Base-by-base conservation (phyloP, 2,797 vertebrate species). In the Xenentodon cancila region DNA sequence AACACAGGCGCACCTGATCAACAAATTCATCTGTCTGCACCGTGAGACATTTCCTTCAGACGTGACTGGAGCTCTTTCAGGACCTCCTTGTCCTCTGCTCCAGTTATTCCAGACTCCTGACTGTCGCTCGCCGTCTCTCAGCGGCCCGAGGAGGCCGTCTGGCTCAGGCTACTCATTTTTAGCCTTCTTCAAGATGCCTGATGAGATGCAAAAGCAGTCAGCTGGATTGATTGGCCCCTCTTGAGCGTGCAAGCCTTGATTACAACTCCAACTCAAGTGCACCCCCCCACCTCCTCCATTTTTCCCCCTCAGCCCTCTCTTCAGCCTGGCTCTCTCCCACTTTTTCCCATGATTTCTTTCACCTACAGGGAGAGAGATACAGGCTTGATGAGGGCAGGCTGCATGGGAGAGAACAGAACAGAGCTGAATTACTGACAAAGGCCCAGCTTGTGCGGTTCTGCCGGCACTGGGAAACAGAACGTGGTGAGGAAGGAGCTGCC, bases 161-260 rank as follows among this genome's bases (percentile, higher is more conserved):
- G 77, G 80, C 70, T 77, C 69, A 47, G 22, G 71, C 16, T 13
- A 57, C 71, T 77, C 79, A 65, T 74, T 87, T 82, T 68, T 78
- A 79, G 77, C 72, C 58, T 18, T 73, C 84, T 69, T 77, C 59
- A 66, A 76, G 70, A 71, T 46, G 78, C 73, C 80, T 88, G 89
- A 89, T 86, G 88, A 87, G 86, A 85, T 77, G 84, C 78, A 79
- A 75, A 74, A 64, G 75, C 80, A 82, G 86, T 84, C 72, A 54
- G 86, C 66, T 54, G 78, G 69, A 83, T 84, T 88, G 88, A 89
- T 91, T 89, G 85, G 79, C 73, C 78, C 82, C 87, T 87, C 85
- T 88, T 73, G 70, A 88, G 81, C 52, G 30, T 74, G 60, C 79
- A 76, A 75, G 63, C 85, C 84, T 84, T 91, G 90, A 90, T 90